Evolutionary conservation across 2,888 invertebrate genomes (phyloP), one percentile per base, ranked within the genome.

Genomic region (Drosophila meridionalis): DNA sequence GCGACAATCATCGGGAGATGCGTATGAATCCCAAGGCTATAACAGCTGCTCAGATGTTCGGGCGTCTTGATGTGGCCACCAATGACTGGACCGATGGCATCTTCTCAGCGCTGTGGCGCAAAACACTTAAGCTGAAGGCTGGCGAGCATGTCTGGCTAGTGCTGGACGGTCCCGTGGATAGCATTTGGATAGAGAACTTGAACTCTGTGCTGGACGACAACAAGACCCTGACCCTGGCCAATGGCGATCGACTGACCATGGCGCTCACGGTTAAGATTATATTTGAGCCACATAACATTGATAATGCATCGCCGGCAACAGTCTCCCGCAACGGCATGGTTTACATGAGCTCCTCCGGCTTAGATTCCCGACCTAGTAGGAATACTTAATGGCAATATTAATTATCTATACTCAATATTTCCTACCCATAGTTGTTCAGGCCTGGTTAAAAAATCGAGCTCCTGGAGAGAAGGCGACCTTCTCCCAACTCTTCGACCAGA

Each of bases 1-100:
- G 98, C 47, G 95, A 96, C 47, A 94, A 94, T 4, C 98, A 99
- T 93, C 96, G 93, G 4, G 99, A 99, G 94, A 98, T 99, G 98
- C 94, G 99, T 79, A 99, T 99, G 99, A 99, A 99, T 93, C 99
- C 99, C 0, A 99, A 99, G 94, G 97, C 99, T 20, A 99, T 99
- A 89, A 99, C 99, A 14, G 97, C 99, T 0, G 96, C 98, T 0
- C 99, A 99, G 94, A 99, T 99, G 99, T 99, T 99, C 92, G 99
- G 99, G 0, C 95, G 98, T 36, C 94, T 99, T 30, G 99, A 99
- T 91, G 99, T 99, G 0, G 98, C 99, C 3, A 99, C 99, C 2
- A 99, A 99, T 91, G 99, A 99, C 91, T 99, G 99, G 99, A 99
- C 99, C 0, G 99, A 99, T 92, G 99, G 99, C 7, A 98, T 99